A percentile compares a stretch with the other conserved stretches of the same genome.
phyloP scores from a whole-genome alignment of 1,140 invertebrate species.

The Brachionus koreanus region DNA sequence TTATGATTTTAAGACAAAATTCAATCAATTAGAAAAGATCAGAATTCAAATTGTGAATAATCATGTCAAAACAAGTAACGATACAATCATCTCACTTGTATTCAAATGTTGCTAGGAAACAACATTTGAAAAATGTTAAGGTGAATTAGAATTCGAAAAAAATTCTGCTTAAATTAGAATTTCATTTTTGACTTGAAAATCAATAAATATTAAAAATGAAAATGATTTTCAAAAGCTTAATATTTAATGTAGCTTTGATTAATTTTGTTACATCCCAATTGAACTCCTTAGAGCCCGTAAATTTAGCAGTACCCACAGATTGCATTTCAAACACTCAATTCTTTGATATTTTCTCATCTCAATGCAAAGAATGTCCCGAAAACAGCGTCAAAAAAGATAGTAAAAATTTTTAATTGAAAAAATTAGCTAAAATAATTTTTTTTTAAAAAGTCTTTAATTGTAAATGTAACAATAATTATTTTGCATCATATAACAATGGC shows the following conservation, averaged over 20 bases:
- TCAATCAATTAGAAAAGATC: not conserved
- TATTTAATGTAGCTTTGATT: not conserved
- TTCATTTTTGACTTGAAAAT: not conserved
- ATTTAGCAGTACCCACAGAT: not conserved
- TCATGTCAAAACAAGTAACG: not conserved
- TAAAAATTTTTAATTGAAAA: not conserved
- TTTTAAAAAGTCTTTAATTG: constrained; percentile 3
- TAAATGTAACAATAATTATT: not conserved
- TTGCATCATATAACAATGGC: not conserved
- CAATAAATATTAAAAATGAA: not conserved
- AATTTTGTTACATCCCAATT: not conserved
- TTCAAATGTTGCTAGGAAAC: not conserved
- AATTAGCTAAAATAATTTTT: not conserved
- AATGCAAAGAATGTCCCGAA: not conserved
- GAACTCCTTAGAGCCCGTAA: not conserved
- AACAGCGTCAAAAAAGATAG: not conserved
- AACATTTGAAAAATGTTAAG: not conserved
- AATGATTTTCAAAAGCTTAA: not conserved
- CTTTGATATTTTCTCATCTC: not conserved
- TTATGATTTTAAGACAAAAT: too few species aligned
- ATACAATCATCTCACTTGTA: not conserved
- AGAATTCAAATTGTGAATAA: not conserved
- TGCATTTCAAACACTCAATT: not conserved
- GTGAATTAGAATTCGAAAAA: not conserved
- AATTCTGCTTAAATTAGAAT: not conserved